Percentiles rank a stretch among this genome's conserved stretches.
phyloP scores from a whole-genome alignment of 2,888 invertebrate genomes.

The Schrankia costaestrigalis region DNA sequence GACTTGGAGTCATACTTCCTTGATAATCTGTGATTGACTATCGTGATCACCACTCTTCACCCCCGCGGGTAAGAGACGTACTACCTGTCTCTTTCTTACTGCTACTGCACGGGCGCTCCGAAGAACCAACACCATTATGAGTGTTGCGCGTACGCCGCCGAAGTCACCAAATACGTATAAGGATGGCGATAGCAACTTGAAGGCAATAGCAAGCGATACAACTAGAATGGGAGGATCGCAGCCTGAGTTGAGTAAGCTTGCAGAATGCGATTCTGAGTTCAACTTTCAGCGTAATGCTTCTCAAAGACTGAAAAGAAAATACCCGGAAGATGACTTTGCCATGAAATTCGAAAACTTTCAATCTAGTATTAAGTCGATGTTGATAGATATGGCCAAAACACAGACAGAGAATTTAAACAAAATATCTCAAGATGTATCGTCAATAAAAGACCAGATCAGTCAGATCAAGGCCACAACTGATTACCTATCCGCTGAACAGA shows the following conservation, averaged over 20 bases:
- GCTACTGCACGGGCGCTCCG: no score
- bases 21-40: neutral
- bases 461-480: neutral
- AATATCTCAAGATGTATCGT: no score
- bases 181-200: neutral
- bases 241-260: neutral
- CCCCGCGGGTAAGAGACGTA: neutral
- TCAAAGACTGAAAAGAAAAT: neutral
- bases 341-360: neutral
- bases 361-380: neutral
- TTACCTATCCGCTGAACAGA: neutral
- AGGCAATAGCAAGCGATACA: neutral
- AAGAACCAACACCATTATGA: no score
- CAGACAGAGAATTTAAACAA: neutral
- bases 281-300: neutral
- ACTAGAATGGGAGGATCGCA: neutral
- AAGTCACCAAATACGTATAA: neutral
- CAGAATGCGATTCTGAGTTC: neutral
- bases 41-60: neutral
- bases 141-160: neutral
- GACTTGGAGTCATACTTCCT: no score
- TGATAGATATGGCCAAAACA: neutral
- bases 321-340: neutral
- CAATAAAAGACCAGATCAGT: neutral
- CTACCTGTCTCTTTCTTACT: no score